These are phyloP conservation scores for Myathropa florea DNA, from an alignment of 2,888 invertebrate species.

Conservation along the genomic window DNA sequence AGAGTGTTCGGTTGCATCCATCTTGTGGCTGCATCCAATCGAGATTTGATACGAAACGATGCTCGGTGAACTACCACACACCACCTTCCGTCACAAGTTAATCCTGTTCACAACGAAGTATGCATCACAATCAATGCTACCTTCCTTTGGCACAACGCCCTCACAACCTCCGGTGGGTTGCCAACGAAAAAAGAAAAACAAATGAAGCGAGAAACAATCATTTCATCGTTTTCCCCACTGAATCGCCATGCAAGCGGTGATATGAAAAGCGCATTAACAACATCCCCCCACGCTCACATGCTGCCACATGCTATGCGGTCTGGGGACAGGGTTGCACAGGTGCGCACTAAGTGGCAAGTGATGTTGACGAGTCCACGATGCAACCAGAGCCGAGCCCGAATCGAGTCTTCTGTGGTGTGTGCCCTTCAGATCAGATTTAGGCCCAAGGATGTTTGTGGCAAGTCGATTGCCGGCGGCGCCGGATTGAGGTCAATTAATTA, in stretches of 20 bases:
- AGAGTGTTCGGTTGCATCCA: too few relatives aligned
- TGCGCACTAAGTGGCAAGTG: neutral
- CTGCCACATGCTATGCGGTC: neutral
- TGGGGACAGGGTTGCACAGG: neutral
- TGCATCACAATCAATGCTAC: too few relatives aligned
- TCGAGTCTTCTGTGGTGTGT: neutral
- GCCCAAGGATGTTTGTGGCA: neutral
- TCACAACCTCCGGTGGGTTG: too few relatives aligned
- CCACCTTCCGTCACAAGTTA: too few relatives aligned
- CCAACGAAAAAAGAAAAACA: neutral
- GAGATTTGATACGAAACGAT: too few relatives aligned
- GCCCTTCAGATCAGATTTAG: neutral
- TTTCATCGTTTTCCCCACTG: neutral
- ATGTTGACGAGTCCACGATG: neutral
- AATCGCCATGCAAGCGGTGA: neutral
- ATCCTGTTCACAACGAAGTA: too few relatives aligned
- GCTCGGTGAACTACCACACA: too few relatives aligned
- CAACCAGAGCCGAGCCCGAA: neutral
- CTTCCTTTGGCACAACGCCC: too few relatives aligned
- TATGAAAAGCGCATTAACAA: neutral
- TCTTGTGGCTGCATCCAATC: too few relatives aligned
- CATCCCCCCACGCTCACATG: neutral
- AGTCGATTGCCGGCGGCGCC: neutral
- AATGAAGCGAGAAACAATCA: neutral
- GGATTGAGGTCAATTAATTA: neutral